Conservation (phyloP, 2,797 vertebrate species). For the Silurus lanzhouensis region DNA sequence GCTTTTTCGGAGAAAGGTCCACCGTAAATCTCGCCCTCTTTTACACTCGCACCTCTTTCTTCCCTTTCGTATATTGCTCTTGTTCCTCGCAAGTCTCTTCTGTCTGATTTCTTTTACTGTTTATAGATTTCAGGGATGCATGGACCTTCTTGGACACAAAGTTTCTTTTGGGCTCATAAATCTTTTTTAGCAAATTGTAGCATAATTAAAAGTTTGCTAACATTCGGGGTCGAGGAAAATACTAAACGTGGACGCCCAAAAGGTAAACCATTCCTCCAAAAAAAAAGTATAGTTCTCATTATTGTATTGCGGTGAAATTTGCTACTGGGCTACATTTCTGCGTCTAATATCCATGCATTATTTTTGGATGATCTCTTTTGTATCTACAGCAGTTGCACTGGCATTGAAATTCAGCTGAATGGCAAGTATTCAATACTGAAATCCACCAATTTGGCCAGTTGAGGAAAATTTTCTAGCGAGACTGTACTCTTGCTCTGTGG, state of each 20-base stretch:
- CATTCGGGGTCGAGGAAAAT: too few species aligned
- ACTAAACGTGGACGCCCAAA: too few species aligned
- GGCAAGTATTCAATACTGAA: background rate
- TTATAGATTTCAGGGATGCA: constrained; percentile 11
- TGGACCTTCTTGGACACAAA: constrained; percentile 25
- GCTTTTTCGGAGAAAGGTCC: constrained; percentile 54
- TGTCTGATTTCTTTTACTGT: background rate
- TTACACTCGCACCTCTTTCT: constrained; percentile 43
- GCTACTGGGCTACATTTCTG: background rate
- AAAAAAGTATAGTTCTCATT: background rate
- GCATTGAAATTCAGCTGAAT: background rate
- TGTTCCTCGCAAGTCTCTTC: constrained; percentile 29
- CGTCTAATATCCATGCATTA: background rate
- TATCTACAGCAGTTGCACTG: background rate
- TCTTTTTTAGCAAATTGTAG: too few species aligned
- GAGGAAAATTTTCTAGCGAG: background rate
- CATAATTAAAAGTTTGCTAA: too few species aligned
- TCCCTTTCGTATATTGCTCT: constrained; percentile 22
- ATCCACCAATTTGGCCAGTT: background rate
- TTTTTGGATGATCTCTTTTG: background rate
- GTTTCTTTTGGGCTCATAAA: background rate
- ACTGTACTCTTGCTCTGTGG: too few species aligned
- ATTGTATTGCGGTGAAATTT: background rate
- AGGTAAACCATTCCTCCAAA: too few species aligned
- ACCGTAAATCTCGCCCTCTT: constrained; percentile 60